Evolutionary conservation across 2,888 invertebrate species (phyloP).

Genomic region (Caenorhabditis sinica): DNA sequence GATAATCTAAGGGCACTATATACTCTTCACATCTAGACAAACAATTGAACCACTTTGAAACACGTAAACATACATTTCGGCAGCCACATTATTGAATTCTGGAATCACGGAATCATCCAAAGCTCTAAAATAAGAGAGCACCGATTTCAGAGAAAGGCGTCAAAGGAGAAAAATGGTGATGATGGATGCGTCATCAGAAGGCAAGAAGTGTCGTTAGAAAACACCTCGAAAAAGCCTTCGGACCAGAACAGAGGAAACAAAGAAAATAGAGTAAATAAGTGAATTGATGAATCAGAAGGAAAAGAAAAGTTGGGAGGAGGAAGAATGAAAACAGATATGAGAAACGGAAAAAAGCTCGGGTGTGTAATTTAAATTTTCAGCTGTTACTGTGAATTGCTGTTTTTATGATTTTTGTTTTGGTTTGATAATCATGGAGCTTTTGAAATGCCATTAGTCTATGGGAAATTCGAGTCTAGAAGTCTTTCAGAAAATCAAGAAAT

Average conservation of each 20-base stretch:
- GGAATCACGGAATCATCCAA: conserved; percentile 64
- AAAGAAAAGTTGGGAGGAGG: conserved; percentile 14
- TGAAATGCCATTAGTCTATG: no score
- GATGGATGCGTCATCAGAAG: conserved; percentile 47
- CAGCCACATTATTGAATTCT: conserved; percentile 66
- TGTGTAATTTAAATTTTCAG: background rate
- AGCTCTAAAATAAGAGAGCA: conserved; percentile 54
- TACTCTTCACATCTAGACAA: conserved; percentile 14
- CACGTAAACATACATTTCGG: conserved; percentile 63
- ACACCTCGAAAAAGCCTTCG: conserved; percentile 20
- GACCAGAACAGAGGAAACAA: conserved; percentile 35
- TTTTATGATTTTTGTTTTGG: background rate
- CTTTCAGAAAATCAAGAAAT: no score
- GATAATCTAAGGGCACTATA: conserved; percentile 11
- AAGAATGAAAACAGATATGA: background rate
- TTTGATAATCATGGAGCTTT: background rate
- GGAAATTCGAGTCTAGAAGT: no score
- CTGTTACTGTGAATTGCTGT: background rate
- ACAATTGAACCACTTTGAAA: conserved; percentile 26
- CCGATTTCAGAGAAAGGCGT: conserved; percentile 47
- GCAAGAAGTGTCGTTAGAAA: conserved; percentile 15
- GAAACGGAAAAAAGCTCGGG: background rate
- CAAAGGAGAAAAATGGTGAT: conserved; percentile 3
- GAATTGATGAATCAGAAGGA: conserved; percentile 42
- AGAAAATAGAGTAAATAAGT: conserved; percentile 43